These are phyloP conservation scores for Paralvinella palmiformis DNA, from an alignment of 1,140 invertebrate genomes.

Conservation along the genomic window DNA sequence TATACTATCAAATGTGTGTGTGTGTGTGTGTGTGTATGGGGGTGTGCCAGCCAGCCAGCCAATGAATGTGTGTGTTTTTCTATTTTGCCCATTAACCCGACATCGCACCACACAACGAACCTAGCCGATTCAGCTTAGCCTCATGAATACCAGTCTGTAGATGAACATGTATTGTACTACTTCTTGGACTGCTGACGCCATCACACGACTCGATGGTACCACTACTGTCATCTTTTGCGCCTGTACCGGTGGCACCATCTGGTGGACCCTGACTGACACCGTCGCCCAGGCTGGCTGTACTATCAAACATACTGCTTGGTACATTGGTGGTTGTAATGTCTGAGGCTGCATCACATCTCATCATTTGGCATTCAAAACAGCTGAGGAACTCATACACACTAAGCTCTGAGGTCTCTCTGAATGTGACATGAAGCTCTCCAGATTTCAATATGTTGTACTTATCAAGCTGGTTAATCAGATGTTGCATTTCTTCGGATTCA, in stretches of 20 bases:
- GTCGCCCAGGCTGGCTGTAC: neutral
- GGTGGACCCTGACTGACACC: neutral
- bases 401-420: constrained; percentile 26
- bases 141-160: too few species aligned
- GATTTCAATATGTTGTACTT: neutral
- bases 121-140: too few species aligned
- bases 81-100: too few species aligned
- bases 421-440: constrained; percentile 22
- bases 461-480: neutral
- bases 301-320: neutral
- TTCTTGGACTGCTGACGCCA: too few species aligned
- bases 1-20: too few species aligned
- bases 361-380: constrained; percentile 36
- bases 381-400: constrained; percentile 30
- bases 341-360: constrained; percentile 20
- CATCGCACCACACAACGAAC: too few species aligned
- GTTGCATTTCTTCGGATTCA: neutral
- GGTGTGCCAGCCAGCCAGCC: too few species aligned
- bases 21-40: too few species aligned
- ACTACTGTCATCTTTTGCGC: too few species aligned
- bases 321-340: neutral
- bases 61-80: too few species aligned
- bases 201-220: too few species aligned
- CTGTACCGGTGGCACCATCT: neutral
- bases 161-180: too few species aligned